phyloP scores from a whole-genome alignment of 2,113 vertebrate genomes.

The Dicerorhinus sumatrensis region DNA sequence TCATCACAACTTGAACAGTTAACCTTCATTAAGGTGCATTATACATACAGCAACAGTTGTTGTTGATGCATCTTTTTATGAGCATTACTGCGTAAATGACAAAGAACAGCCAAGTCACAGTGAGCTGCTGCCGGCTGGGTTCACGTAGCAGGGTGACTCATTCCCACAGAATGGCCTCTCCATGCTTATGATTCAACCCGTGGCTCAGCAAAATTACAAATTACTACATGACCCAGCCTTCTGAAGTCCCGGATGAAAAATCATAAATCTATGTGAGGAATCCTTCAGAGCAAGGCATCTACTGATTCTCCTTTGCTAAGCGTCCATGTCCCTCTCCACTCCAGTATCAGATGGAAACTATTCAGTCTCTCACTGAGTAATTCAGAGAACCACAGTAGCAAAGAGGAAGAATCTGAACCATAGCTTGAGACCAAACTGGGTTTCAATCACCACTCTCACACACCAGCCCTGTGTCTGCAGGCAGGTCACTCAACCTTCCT shows the following conservation, averaged over 20 bases:
- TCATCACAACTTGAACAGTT: background rate
- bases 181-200: conserved; percentile 17
- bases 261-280: background rate
- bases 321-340: background rate
- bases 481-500: background rate
- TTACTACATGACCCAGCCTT: background rate
- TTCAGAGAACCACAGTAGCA: background rate
- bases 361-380: background rate
- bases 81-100: background rate
- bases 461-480: background rate
- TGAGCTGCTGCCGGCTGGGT: conserved; percentile 8
- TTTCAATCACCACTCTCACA: background rate
- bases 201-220: conserved; percentile 53
- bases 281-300: background rate
- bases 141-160: conserved; percentile 21
- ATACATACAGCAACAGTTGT: background rate
- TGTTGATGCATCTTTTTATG: background rate
- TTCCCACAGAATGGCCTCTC: background rate
- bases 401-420: background rate
- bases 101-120: background rate
- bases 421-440: background rate
- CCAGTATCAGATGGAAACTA: background rate
- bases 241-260: background rate
- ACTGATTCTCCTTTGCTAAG: background rate
- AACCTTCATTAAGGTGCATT: background rate